Evolutionary conservation across 2,113 vertebrate species (phyloP).

Genomic region (Mesocricetus auratus): DNA sequence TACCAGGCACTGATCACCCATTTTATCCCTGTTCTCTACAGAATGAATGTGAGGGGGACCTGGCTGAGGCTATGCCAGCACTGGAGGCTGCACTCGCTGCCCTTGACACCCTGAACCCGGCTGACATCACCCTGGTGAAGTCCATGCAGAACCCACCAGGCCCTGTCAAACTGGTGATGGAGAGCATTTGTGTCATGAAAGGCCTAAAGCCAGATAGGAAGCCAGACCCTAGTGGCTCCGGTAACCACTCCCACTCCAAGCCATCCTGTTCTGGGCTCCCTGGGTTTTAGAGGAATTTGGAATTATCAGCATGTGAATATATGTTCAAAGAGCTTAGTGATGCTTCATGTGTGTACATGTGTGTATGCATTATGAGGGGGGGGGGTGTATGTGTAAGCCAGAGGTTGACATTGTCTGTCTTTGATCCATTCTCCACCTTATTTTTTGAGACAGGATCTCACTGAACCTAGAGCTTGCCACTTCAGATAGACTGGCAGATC

Average conservation of each 20-base stretch:
- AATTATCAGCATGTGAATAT: background rate
- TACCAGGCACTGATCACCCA: accelerated
- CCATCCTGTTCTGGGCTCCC: background rate
- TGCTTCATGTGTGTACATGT: background rate
- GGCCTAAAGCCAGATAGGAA: constrained; percentile 93
- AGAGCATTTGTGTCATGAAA: constrained; percentile 97
- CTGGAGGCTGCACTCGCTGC: constrained; percentile 92
- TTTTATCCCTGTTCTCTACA: constrained; percentile 76
- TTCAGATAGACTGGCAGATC: background rate
- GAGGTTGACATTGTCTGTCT: background rate
- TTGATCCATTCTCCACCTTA: background rate
- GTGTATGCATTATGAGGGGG: background rate
- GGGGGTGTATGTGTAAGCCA: background rate
- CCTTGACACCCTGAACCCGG: constrained; percentile 93
- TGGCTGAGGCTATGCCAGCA: constrained; percentile 95
- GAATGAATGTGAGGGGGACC: constrained; percentile 95
- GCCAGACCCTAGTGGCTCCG: constrained; percentile 92
- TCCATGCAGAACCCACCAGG: constrained; percentile 95
- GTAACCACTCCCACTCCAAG: constrained; percentile 80
- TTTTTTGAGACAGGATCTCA: background rate
- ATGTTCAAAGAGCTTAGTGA: background rate
- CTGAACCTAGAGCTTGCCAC: background rate
- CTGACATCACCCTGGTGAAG: constrained; percentile 95
- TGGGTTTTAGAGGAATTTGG: background rate
- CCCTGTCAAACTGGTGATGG: constrained; percentile 95